phyloP scores from a whole-genome alignment of 1,140 invertebrate genomes.

The Acromyrmex echinatior region DNA sequence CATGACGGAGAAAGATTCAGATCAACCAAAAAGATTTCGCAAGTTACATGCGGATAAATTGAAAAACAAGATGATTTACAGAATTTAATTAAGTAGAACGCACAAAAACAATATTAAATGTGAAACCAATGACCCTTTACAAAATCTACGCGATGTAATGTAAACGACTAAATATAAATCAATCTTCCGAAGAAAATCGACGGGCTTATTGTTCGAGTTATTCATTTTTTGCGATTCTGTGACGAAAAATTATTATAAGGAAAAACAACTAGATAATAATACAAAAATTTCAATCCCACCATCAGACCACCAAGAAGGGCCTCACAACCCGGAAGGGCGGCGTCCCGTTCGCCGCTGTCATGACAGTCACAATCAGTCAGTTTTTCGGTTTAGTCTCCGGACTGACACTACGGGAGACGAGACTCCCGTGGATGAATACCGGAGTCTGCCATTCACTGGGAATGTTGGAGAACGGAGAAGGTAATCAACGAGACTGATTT shows the following conservation, averaged over 20 bases:
- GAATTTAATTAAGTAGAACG: not conserved
- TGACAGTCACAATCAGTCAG: constrained; percentile 78
- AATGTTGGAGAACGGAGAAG: constrained; percentile 53
- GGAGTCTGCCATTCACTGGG: constrained; percentile 54
- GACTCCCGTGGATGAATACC: constrained; percentile 71
- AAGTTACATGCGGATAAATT: not conserved
- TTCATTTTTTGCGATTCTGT: not conserved
- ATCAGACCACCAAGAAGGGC: constrained; percentile 74
- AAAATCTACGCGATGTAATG: not conserved
- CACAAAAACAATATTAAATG: not conserved
- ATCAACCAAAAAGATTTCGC: constrained; percentile 56
- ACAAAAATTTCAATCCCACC: constrained; percentile 67
- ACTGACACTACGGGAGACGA: constrained; percentile 75
- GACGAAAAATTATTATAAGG: constrained; percentile 40
- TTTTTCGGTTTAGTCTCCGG: constrained; percentile 70
- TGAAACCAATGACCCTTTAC: not conserved
- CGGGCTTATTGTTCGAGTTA: not conserved
- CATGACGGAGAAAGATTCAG: constrained; percentile 63
- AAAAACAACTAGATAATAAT: constrained; percentile 22
- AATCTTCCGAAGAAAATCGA: not conserved
- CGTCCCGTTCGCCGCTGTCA: constrained; percentile 75
- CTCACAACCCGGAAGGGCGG: constrained; percentile 75
- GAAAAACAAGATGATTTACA: not conserved
- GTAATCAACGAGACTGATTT: constrained; percentile 67
- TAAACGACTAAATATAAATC: not conserved